phyloP scores from a whole-genome alignment of 2,797 vertebrate species.

The Argyrosomus regius region DNA sequence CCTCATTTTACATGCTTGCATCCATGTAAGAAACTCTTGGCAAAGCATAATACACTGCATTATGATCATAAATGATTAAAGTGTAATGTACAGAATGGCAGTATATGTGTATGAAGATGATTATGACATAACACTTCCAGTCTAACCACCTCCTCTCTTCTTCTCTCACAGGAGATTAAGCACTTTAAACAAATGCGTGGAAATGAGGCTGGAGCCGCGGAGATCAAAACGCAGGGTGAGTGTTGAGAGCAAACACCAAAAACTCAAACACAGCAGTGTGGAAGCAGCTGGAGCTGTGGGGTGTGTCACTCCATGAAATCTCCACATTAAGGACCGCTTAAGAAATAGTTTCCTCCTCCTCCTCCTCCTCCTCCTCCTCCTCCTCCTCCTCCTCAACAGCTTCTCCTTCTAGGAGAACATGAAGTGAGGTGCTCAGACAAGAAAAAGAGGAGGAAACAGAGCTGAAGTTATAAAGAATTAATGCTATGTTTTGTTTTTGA shows the following conservation, averaged over 20 bases:
- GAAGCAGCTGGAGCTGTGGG: neutral
- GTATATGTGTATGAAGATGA: too few species aligned
- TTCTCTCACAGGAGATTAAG: conserved; percentile 85
- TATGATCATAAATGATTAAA: neutral
- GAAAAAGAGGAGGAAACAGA: neutral
- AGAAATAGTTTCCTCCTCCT: conserved; percentile 21
- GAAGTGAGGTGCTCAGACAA: neutral
- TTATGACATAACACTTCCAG: neutral
- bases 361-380: conserved; percentile 8
- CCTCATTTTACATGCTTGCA: neutral
- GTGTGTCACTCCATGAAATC: conserved; percentile 3
- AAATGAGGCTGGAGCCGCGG: conserved; percentile 89
- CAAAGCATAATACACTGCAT: neutral
- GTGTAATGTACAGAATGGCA: neutral
- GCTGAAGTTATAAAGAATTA: neutral
- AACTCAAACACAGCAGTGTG: conserved; percentile 20
- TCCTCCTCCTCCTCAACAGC: neutral
- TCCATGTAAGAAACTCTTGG: neutral
- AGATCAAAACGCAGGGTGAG: conserved; percentile 85
- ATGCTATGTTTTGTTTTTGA: neutral
- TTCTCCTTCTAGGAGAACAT: conserved; percentile 1
- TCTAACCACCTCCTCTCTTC: conserved; percentile 16
- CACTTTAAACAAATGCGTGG: conserved; percentile 90
- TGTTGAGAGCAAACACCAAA: conserved; percentile 34
- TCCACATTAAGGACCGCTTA: conserved; percentile 7